Conservation (phyloP, 2,113 vertebrate species). For the Sterna hirundo region DNA sequence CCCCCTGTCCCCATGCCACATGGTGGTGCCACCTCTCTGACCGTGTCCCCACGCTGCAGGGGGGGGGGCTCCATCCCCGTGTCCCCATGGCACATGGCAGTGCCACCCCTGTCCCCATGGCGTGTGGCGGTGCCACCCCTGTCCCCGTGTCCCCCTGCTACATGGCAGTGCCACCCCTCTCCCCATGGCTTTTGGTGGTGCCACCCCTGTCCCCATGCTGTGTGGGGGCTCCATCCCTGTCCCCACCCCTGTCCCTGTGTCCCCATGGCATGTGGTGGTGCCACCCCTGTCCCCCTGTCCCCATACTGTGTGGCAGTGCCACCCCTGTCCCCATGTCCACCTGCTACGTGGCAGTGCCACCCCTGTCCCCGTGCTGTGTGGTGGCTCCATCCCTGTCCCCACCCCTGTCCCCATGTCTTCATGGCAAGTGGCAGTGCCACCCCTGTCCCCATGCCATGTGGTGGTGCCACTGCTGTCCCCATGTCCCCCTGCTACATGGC, state of each 20-base stretch:
- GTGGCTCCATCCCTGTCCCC: too few species aligned
- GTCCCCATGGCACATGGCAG: background rate
- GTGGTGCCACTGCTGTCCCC: background rate
- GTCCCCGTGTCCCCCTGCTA: too few species aligned
- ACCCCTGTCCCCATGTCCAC: background rate
- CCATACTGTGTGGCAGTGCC: background rate
- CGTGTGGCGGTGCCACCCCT: too few species aligned
- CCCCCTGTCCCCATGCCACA: too few species aligned
- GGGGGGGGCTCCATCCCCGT: background rate
- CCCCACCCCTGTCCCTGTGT: too few species aligned
- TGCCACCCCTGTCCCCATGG: background rate
- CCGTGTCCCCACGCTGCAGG: fast-evolving
- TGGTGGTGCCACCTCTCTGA: background rate
- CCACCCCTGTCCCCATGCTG: background rate
- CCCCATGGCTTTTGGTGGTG: background rate
- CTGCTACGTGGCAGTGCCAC: background rate
- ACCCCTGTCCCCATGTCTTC: background rate
- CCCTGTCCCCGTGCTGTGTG: background rate
- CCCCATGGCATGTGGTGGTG: fast-evolving
- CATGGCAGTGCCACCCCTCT: too few species aligned
- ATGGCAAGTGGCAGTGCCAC: too few species aligned
- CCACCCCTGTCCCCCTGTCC: background rate
- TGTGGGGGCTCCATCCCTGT: too few species aligned
- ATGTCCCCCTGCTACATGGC: background rate
- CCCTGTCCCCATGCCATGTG: background rate